Evolutionary conservation across 2,888 invertebrate species (phyloP).

Genomic region (Griposia aprilina): DNA sequence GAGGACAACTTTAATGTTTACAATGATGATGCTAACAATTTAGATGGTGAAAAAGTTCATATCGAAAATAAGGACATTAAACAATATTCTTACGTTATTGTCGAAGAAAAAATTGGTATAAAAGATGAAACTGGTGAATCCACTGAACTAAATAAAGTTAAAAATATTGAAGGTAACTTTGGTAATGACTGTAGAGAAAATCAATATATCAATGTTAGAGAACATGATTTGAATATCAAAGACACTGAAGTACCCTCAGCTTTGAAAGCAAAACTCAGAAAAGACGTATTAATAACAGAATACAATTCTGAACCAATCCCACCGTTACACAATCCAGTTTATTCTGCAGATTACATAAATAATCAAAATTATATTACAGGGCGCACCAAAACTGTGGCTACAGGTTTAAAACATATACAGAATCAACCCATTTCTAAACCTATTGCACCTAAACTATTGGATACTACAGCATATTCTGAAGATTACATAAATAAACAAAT

Average conservation of each 20-base stretch:
- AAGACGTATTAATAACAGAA: neutral
- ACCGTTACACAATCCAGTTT: no score
- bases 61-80: neutral
- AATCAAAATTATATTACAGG: neutral
- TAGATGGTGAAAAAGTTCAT: neutral
- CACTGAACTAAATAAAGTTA: neutral
- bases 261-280: neutral
- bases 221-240: neutral
- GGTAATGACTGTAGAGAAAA: conserved; percentile 1
- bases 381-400: no score
- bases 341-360: neutral
- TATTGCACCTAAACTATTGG: neutral
- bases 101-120: neutral
- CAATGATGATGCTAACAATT: neutral
- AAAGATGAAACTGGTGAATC: neutral
- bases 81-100: no score
- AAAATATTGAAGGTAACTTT: neutral
- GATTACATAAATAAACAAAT: conserved; percentile 29
- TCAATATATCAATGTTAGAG: neutral
- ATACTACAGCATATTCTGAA: conserved; percentile 1
- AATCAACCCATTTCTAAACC: neutral
- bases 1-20: neutral
- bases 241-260: neutral
- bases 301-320: neutral
- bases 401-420: neutral